These are phyloP conservation scores for Orcinus orca DNA, from an alignment of 2,113 vertebrate species.

Conservation along the genomic window DNA sequence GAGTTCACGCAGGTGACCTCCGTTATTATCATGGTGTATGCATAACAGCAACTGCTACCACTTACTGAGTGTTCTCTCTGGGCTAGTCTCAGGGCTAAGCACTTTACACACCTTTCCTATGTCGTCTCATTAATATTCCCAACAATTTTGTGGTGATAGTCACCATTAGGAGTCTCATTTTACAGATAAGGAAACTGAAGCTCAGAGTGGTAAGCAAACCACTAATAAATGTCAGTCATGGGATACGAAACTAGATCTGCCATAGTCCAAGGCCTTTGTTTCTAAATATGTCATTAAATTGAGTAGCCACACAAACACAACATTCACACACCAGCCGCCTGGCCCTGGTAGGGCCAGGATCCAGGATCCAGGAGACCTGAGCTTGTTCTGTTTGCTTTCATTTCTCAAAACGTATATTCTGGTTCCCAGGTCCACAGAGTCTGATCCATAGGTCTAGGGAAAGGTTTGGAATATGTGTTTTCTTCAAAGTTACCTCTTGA, in stretches of 20 bases:
- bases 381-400: neutral
- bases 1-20: neutral
- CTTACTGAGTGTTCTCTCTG: neutral
- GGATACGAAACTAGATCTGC: neutral
- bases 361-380: neutral
- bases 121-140: neutral
- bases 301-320: neutral
- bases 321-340: neutral
- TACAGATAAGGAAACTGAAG: neutral
- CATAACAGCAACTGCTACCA: neutral
- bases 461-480: neutral
- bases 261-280: neutral
- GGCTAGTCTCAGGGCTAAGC: neutral
- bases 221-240: neutral
- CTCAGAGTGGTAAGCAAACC: neutral
- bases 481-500: neutral
- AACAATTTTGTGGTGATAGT: neutral
- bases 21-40: rapidly evolving
- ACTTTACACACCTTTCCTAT: neutral
- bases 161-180: neutral
- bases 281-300: neutral
- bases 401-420: neutral
- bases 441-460: neutral
- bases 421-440: neutral
- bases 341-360: neutral